Base-by-base conservation (phyloP, 2,797 vertebrate species). In the Lepilemur septentrionalis region DNA sequence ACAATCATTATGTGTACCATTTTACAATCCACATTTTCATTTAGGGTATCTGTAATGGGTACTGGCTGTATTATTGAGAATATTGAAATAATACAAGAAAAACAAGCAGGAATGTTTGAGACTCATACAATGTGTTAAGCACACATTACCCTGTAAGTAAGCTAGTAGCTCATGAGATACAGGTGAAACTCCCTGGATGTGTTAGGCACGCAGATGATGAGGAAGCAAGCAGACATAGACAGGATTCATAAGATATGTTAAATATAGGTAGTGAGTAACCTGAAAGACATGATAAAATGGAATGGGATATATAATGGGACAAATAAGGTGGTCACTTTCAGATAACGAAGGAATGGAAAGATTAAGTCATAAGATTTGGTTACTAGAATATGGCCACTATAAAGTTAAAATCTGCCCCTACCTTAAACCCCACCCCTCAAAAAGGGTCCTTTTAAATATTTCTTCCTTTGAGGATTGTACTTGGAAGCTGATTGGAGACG, bases 31-130 rank as follows among this genome's bases (percentile, higher is more conserved):
- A 13, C 4, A 41, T 69, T 91, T 89, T 80, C 65, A 78, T 65
- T 78, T 91, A 79, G 35, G 18, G 7, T 84, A 35, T 43, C 38
- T 55, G 6, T 88, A 67, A 43, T 76, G 41, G 23, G 7, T 57
- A 20, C 82, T 30, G 63, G 18, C 63, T 93, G 10, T 48, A 52
- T 91, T 78, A 30, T 59, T 63, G 48, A 70, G 59, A 88, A 38
- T 52, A 79, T 86, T 95, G 35, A 95, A 70, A 73, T 75, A 76
- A 80, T 14, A 48, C 17, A 57, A 82, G 67, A 78, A 83, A 93
- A 88, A 41, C 28, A 35, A 91, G n/a, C 8, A 28, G 30, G 13
- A 10, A 13, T 41, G 7, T 63, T 89, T 94, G 83, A 79, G 73
- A 89, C 14, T 79, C 28, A 20, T 46, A 72, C 59, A 30, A 32